A percentile compares a stretch with the other conserved stretches of the same genome.
phyloP scores from a whole-genome alignment of 2,113 vertebrate genomes.

The Protobothrops flavoviridis region DNA sequence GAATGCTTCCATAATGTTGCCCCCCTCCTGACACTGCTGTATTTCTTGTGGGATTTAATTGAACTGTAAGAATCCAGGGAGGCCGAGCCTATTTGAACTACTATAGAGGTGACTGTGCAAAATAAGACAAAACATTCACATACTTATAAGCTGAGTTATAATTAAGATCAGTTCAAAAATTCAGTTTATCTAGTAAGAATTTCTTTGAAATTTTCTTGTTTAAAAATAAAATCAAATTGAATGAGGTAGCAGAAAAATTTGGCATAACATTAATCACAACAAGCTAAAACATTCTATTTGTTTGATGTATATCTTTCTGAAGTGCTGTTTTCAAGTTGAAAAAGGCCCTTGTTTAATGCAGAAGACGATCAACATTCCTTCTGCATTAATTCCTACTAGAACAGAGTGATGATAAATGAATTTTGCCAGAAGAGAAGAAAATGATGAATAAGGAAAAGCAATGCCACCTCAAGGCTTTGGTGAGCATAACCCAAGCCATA shows the following conservation, averaged over 20 bases:
- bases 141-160: neutral
- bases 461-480: slow-evolving; percentile 82
- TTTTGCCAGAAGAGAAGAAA: slow-evolving; percentile 78
- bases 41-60: neutral
- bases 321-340: neutral
- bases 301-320: neutral
- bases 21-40: neutral
- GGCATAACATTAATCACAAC: neutral
- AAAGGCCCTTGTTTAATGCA: slow-evolving; percentile 36
- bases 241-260: neutral
- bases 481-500: slow-evolving; percentile 83
- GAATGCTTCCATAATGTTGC: neutral
- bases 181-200: neutral
- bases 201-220: neutral
- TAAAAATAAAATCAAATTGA: neutral
- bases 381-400: slow-evolving; percentile 81
- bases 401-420: slow-evolving; percentile 84
- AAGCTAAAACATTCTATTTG: neutral
- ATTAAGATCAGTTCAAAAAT: neutral
- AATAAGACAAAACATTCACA: neutral
- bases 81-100: neutral
- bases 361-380: slow-evolving; percentile 78
- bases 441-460: slow-evolving; percentile 84
- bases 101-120: neutral
- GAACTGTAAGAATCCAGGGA: neutral